A percentile compares a stretch with the other conserved stretches of the same genome.
Evolutionary conservation across 2,888 invertebrate genomes (phyloP).

Genomic region (Nomada goodeniana): DNA sequence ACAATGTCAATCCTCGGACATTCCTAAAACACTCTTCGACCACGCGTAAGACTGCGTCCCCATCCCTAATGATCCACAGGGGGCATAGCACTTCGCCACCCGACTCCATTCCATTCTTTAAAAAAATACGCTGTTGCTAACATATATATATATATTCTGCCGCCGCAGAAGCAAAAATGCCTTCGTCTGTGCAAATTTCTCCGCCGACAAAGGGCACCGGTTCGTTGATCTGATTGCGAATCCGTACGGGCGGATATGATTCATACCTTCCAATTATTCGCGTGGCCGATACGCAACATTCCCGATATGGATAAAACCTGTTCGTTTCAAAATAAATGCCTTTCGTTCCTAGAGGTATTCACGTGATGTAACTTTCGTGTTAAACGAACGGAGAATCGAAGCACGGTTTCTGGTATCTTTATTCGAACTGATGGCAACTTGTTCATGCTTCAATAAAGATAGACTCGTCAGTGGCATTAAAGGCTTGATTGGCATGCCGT

Average conservation of each 20-base stretch:
- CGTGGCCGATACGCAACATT: slow-evolving; percentile 29
- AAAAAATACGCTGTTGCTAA: no score
- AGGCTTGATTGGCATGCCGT: not conserved
- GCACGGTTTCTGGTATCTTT: not conserved
- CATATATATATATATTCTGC: no score
- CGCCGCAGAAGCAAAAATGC: slow-evolving; percentile 42
- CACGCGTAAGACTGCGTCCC: no score
- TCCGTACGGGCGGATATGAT: slow-evolving; percentile 38
- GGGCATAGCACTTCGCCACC: no score
- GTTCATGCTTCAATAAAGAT: not conserved
- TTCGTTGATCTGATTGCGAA: slow-evolving; percentile 43
- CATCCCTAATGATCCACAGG: no score
- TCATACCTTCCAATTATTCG: slow-evolving; percentile 50
- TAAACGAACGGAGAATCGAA: slow-evolving; percentile 12
- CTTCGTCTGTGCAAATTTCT: slow-evolving; percentile 30
- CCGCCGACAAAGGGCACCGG: not conserved
- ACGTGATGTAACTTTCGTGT: slow-evolving; percentile 29
- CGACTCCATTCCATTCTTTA: no score
- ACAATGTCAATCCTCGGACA: no score
- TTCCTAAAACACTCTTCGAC: no score
- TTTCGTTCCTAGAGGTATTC: slow-evolving; percentile 9
- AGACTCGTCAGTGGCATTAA: slow-evolving; percentile 2
- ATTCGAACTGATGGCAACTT: not conserved
- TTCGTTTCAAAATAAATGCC: slow-evolving; percentile 33
- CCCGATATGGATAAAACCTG: slow-evolving; percentile 40